A percentile compares a stretch with the other conserved stretches of the same genome.
phyloP scores from a whole-genome alignment of 2,797 vertebrate genomes.

The Spinus pinus region DNA sequence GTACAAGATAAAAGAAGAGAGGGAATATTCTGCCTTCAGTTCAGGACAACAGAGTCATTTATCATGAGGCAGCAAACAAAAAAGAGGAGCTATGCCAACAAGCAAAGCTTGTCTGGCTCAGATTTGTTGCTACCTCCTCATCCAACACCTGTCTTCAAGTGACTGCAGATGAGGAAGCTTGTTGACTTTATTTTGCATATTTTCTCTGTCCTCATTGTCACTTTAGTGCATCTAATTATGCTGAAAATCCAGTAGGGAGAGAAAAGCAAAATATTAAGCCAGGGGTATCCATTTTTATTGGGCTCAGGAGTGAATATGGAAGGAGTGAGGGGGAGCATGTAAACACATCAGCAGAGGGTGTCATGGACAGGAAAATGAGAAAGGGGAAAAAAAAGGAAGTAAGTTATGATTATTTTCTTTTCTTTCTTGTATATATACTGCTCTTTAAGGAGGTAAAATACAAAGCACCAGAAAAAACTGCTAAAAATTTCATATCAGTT shows the following conservation, averaged over 20 bases:
- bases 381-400: accelerated
- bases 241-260: background rate
- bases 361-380: background rate
- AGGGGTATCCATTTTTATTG: accelerated
- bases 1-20: background rate
- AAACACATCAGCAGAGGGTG: background rate
- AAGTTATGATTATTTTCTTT: background rate
- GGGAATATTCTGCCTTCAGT: background rate
- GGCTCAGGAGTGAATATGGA: background rate
- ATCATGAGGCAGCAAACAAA: background rate
- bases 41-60: background rate
- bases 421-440: background rate
- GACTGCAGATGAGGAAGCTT: background rate
- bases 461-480: background rate
- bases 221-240: background rate
- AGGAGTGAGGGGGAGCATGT: background rate
- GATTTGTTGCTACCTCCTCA: background rate
- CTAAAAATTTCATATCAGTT: background rate
- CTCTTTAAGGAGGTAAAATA: background rate
- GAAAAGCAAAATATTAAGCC: background rate
- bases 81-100: background rate
- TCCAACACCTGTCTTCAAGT: background rate
- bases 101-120: background rate
- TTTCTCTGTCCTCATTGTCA: background rate
- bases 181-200: background rate